Evolutionary conservation across 2,888 invertebrate genomes (phyloP), one percentile per base, ranked within the genome.

Genomic region (Monopis laevigella): DNA sequence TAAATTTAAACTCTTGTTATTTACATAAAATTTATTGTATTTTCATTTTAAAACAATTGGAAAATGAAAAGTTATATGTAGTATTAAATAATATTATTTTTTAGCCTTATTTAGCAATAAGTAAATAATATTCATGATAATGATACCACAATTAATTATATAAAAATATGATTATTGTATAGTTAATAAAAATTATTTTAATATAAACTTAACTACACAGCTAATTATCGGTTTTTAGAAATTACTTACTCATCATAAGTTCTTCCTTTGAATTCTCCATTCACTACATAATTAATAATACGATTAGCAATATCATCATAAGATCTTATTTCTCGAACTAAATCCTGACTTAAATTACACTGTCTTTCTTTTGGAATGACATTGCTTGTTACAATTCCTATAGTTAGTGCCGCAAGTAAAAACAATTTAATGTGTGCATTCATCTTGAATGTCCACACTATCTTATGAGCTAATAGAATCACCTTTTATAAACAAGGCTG

Each of bases 221-320:
- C n/a, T n/a, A n/a, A n/a, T n/a, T n/a, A n/a, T n/a, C n/a, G n/a
- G n/a, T n/a, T n/a, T n/a, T n/a, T n/a, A n/a, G n/a, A n/a, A 19
- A 10, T 8, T 11, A 68, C 69, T 69, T 52, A 82, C 81, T 78
- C 83, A 18, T 81, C 56, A 61, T 83, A 87, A 1, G 86, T 85
- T 57, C 69, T 72, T 7, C 82, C 80, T 56, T 83, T 82, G 48
- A 82, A 85, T 3, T 73, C 65, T 3, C 85, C 86, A 44, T 72
- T 59, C 6, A 70, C 50, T 17, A 84, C 75, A 47, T 78, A 75
- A 45, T 72, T 54, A 24, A 86, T 56, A 51, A 88, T 87, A 46
- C 59, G 54, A 42, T 83, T 60, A 14, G 78, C 82, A 8, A 77
- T 57, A 34, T 63, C 55, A 52, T 73, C 61, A 53, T 88, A 87